Evolutionary conservation across 2,113 vertebrate species (phyloP).

Genomic region (Eretmochelys imbricata): DNA sequence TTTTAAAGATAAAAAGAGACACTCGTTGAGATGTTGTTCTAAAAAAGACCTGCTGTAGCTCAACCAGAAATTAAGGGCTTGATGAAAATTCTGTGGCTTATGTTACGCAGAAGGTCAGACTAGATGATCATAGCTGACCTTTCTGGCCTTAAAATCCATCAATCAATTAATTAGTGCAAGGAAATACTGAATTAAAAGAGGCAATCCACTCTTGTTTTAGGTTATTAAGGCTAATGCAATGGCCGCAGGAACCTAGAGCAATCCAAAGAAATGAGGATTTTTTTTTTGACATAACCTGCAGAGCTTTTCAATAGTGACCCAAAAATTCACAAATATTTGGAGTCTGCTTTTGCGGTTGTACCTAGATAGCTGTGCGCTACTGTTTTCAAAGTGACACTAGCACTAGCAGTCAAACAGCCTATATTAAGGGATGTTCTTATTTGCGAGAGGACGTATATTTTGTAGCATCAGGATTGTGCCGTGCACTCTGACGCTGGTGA

Average conservation of each 20-base stretch:
- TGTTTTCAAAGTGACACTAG: neutral
- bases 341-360: neutral
- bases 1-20: neutral
- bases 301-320: neutral
- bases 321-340: neutral
- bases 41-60: neutral
- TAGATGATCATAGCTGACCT: neutral
- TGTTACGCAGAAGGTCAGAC: neutral
- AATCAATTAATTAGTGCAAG: neutral
- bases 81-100: neutral
- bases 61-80: constrained; percentile 2
- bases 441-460: neutral
- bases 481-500: no score
- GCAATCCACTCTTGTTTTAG: neutral
- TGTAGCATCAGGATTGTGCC: neutral
- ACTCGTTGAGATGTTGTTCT: neutral
- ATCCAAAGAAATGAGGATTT: neutral
- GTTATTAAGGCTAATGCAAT: neutral
- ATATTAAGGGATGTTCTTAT: neutral
- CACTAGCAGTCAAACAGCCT: neutral
- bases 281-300: neutral
- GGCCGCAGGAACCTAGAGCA: neutral
- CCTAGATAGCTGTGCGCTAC: neutral
- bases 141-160: neutral
- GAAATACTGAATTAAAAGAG: neutral